A percentile compares a stretch with the other conserved stretches of the same genome.
Conservation (phyloP, 2,797 vertebrate species). For the Liparis tanakae region DNA sequence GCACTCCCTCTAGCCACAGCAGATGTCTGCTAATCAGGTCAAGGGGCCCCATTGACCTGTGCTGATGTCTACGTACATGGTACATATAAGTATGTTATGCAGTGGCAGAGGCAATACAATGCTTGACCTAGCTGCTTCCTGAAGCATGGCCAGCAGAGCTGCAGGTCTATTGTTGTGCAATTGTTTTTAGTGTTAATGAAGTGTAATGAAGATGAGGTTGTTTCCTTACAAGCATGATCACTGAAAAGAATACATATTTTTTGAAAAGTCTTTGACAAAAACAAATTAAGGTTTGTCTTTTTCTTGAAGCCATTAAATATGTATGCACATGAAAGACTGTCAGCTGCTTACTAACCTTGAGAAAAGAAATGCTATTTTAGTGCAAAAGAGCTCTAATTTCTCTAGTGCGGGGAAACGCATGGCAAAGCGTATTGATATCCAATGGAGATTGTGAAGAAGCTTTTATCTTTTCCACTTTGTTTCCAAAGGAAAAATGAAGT, state of each 20-base stretch:
- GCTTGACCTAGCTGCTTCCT: constrained; percentile 57
- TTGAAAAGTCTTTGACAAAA: not conserved
- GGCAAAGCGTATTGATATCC: not conserved
- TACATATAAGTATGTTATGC: constrained; percentile 7
- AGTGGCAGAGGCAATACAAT: constrained; percentile 36
- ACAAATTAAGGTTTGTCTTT: not conserved
- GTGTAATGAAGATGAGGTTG: not conserved
- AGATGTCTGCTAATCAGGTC: constrained; percentile 72
- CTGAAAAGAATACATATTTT: not conserved
- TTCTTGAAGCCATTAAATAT: constrained; percentile 4
- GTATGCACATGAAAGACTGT: not conserved
- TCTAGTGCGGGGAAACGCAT: not conserved
- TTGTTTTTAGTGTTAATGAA: not conserved
- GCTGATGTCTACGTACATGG: constrained; percentile 42
- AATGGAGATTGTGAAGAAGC: not conserved
- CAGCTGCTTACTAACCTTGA: not conserved
- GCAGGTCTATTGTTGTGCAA: constrained; percentile 4
- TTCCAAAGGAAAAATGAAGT: not conserved
- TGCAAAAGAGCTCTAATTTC: not conserved
- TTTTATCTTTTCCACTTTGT: constrained; percentile 26
- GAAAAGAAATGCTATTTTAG: not conserved
- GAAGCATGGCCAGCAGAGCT: constrained; percentile 46
- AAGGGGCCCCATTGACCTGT: constrained; percentile 56
- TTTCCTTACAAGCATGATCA: constrained; percentile 1
- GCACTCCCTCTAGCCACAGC: constrained; percentile 48